Evolutionary conservation across 2,113 vertebrate genomes (phyloP).

Genomic region (Panurus biarmicus): DNA sequence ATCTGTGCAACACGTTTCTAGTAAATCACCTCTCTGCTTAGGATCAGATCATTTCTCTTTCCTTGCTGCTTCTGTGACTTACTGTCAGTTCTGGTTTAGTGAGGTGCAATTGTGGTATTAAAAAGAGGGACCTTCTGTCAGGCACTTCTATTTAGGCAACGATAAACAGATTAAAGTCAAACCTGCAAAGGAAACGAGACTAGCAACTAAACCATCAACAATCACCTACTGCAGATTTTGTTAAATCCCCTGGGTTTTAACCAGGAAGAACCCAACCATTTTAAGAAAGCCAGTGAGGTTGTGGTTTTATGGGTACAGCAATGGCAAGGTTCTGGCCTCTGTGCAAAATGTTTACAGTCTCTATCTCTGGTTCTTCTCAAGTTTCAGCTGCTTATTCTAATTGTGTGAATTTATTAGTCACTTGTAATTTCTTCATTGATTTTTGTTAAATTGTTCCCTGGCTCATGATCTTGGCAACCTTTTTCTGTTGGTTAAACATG

Average conservation of each 20-base stretch:
- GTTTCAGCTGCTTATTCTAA: slow-evolving; percentile 11
- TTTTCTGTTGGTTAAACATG: slow-evolving; percentile 48
- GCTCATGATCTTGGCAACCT: slow-evolving; percentile 40
- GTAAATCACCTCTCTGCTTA: neutral
- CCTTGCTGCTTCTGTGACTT: neutral
- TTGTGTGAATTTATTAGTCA: slow-evolving; percentile 48
- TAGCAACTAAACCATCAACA: slow-evolving; percentile 18
- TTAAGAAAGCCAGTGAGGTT: neutral
- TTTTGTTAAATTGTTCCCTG: slow-evolving; percentile 46
- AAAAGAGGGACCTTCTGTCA: neutral
- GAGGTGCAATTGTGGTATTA: neutral
- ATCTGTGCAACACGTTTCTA: neutral
- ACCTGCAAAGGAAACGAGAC: neutral
- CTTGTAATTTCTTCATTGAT: slow-evolving; percentile 56
- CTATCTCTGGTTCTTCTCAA: neutral
- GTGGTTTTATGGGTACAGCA: neutral
- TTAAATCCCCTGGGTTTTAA: neutral
- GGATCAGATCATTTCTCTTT: neutral
- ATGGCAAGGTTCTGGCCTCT: neutral
- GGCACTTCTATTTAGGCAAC: neutral
- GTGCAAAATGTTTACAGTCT: neutral
- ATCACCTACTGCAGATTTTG: neutral
- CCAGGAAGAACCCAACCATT: neutral
- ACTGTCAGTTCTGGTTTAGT: neutral
- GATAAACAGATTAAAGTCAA: slow-evolving; percentile 5